phyloP scores from a whole-genome alignment of 2,888 invertebrate species.

The Troides aeacus region DNA sequence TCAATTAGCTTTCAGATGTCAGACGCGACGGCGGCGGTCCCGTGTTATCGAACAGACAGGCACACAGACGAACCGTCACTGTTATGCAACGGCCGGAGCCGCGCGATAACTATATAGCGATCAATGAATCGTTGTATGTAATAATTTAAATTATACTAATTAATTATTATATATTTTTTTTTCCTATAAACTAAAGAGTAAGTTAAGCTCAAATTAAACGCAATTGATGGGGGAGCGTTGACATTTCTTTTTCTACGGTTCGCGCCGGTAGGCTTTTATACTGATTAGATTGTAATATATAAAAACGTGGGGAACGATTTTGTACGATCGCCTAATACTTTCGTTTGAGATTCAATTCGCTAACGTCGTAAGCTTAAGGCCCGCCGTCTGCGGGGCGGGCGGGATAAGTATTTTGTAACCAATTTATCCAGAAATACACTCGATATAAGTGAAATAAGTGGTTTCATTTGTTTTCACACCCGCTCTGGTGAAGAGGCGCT shows the following conservation, averaged over 20 bases:
- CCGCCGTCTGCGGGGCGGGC: slow-evolving; percentile 54
- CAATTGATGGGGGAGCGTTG: slow-evolving; percentile 42
- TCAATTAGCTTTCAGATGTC: slow-evolving; percentile 37
- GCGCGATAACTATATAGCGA: slow-evolving; percentile 43
- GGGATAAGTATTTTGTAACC: slow-evolving; percentile 77
- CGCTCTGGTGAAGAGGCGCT: not conserved
- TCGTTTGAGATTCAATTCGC: slow-evolving; percentile 58
- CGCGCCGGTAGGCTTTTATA: slow-evolving; percentile 71
- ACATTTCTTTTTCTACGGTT: slow-evolving; percentile 47
- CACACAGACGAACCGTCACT: slow-evolving; percentile 40
- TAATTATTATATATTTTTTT: slow-evolving; percentile 58
- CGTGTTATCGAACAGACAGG: slow-evolving; percentile 45
- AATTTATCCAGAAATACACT: slow-evolving; percentile 79
- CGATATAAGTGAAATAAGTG: slow-evolving; percentile 74
- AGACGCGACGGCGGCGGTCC: slow-evolving; percentile 34
- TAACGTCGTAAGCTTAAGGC: slow-evolving; percentile 54
- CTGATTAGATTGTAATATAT: slow-evolving; percentile 69
- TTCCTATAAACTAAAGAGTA: slow-evolving; percentile 75
- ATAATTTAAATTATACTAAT: slow-evolving; percentile 79
- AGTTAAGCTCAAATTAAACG: slow-evolving; percentile 75
- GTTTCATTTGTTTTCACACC: slow-evolving; percentile 55
- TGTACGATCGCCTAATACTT: slow-evolving; percentile 59
- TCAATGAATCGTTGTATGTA: slow-evolving; percentile 71
- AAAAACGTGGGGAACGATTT: slow-evolving; percentile 61
- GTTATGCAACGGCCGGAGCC: slow-evolving; percentile 41